Evolutionary conservation across 2,888 invertebrate genomes (phyloP), one percentile per base, ranked within the genome.

Genomic region (Drosophila neonasuta): DNA sequence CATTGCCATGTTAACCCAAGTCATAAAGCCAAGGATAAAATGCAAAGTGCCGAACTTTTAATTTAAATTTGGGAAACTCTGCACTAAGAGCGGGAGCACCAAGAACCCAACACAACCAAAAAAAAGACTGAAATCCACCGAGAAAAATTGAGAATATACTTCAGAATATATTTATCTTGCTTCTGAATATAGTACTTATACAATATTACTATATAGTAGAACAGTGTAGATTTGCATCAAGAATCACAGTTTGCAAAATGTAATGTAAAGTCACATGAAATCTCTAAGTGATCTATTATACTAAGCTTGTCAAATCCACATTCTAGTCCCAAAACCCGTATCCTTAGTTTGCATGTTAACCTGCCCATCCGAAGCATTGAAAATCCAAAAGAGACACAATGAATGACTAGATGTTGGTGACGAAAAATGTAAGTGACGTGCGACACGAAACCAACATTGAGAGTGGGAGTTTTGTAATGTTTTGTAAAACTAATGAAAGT

Each of bases 1-100:
- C 79, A 75, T 71, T 79, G 80, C 62, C 76, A 79, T 82, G 85
- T 80, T 74, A 77, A 68, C 73, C 73, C 67, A 60, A 81, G 81
- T 75, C 77, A 80, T 85, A 85, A 83, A 83, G 85, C 80, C 85
- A 81, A 78, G 83, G 74, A 80, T 81, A 81, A 78, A 85, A 80
- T 80, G 77, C 74, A 78, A 85, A 84, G 79, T 85, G 79, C 72
- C 79, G 68, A 85, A 84, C 79, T 84, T 84, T 84, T 84, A 85
- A 84, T 84, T 84, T 81, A 85, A 85, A 82, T 84, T 85, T 81
- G 68, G 63, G 56, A 65, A 69, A 68, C 70, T 45, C 34, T 54
- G 56, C 74, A 68, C 57, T 63, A 59, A 66, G 63, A 50, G 24
- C 15, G 55, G 39, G 46, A 66, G 46, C 39, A 57, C 48, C 51